Conservation (phyloP, 1,140 invertebrate genomes). For the Lepidurus packardi region DNA sequence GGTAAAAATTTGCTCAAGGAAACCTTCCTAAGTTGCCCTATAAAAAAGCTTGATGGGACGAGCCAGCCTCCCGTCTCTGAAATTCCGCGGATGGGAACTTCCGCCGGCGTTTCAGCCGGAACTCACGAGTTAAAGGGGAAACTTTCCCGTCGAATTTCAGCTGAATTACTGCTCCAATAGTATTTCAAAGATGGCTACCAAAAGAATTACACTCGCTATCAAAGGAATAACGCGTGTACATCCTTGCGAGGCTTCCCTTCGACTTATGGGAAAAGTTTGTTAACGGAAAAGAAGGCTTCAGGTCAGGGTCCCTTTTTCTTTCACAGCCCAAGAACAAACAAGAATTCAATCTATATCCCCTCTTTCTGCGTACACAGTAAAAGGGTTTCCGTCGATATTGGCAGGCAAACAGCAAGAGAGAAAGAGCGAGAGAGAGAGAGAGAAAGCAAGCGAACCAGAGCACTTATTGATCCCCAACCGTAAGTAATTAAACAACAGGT, state of each 20-base stretch:
- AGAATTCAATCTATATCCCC: neutral
- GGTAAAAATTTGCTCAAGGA: neutral
- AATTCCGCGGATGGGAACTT: conserved; percentile 9
- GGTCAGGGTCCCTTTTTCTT: neutral
- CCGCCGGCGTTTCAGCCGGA: neutral
- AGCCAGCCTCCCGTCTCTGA: neutral
- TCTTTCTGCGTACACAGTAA: neutral
- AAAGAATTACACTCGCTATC: no score
- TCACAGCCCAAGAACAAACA: neutral
- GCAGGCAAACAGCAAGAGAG: neutral
- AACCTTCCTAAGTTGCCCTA: neutral
- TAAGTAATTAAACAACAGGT: conserved; percentile 14
- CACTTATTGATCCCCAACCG: conserved; percentile 8
- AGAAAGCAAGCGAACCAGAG: neutral
- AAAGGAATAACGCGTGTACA: no score
- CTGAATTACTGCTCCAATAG: no score
- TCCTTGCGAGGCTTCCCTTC: no score
- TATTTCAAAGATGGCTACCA: no score
- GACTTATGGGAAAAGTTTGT: no score
- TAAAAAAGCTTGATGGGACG: conserved; percentile 2
- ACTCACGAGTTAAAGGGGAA: no score
- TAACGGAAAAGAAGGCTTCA: no score
- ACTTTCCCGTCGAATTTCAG: no score
- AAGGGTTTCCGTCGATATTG: conserved; percentile 4
- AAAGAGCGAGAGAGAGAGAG: neutral